These are phyloP conservation scores for Strix aluco DNA, from an alignment of 2,113 vertebrate genomes.

Conservation along the genomic window DNA sequence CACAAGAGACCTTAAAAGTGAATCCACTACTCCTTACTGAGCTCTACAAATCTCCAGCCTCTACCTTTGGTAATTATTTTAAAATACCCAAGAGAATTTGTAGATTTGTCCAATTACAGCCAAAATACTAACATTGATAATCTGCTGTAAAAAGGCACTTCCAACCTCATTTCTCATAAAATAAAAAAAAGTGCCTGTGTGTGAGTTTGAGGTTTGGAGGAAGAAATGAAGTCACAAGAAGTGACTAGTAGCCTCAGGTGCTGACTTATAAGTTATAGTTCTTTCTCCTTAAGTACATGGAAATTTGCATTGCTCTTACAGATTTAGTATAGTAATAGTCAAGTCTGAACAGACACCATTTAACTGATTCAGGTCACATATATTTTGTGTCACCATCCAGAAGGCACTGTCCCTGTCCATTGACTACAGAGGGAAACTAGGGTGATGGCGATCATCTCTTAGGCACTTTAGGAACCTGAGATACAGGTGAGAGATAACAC, in stretches of 20 bases:
- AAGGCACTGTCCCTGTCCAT: neutral
- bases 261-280: neutral
- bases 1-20: conserved; percentile 35
- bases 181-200: neutral
- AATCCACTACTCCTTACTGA: conserved; percentile 27
- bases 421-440: neutral
- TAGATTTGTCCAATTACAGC: conserved; percentile 39
- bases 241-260: neutral
- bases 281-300: neutral
- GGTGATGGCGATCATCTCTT: neutral
- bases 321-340: neutral
- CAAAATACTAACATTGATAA: conserved; percentile 44
- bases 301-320: neutral
- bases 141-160: neutral
- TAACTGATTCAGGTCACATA: neutral
- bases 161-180: neutral
- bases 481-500: neutral
- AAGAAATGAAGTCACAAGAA: neutral
- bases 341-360: neutral
- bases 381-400: neutral
- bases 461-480: neutral
- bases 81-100: conserved; percentile 4
- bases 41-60: conserved; percentile 8
- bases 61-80: conserved; percentile 37
- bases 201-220: neutral